These are phyloP conservation scores for Pseudorhombus dupliciocellatus DNA, from an alignment of 2,113 vertebrate species.

Conservation along the genomic window DNA sequence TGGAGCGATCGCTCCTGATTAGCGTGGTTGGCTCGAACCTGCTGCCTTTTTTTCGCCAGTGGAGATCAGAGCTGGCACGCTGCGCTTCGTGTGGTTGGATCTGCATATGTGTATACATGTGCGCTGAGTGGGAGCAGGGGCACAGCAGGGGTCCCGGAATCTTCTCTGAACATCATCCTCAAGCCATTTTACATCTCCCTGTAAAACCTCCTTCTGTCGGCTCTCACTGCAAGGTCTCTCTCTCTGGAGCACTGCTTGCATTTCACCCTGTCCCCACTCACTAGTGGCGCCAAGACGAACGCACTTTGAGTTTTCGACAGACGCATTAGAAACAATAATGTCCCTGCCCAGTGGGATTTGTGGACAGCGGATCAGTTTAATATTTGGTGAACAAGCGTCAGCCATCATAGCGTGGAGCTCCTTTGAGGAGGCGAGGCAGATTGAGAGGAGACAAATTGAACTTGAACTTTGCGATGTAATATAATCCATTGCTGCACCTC, in stretches of 20 bases:
- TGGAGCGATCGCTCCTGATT: background rate
- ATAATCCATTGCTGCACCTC: constrained; percentile 9
- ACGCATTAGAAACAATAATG: constrained; percentile 51
- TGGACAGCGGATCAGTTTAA: background rate
- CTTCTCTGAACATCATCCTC: constrained; percentile 57
- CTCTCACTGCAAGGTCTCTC: background rate
- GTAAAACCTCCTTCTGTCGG: constrained; percentile 20
- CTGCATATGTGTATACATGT: constrained; percentile 64
- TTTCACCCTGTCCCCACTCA: background rate
- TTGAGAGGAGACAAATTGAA: constrained; percentile 32
- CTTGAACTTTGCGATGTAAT: constrained; percentile 36
- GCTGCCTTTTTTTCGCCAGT: background rate
- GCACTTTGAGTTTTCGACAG: constrained; percentile 47
- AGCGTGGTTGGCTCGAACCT: constrained; percentile 4
- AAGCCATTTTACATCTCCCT: constrained; percentile 48
- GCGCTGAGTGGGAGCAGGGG: constrained; percentile 65
- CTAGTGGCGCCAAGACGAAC: constrained; percentile 14
- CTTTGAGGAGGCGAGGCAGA: constrained; percentile 34
- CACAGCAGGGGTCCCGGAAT: constrained; percentile 65
- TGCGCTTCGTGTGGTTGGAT: constrained; percentile 57
- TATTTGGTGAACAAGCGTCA: constrained; percentile 35
- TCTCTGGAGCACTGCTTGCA: constrained; percentile 2
- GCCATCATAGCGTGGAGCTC: constrained; percentile 18
- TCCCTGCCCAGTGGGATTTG: constrained; percentile 34
- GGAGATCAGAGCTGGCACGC: constrained; percentile 7